phyloP scores from a whole-genome alignment of 2,888 invertebrate species.

The Rhingia rostrata region DNA sequence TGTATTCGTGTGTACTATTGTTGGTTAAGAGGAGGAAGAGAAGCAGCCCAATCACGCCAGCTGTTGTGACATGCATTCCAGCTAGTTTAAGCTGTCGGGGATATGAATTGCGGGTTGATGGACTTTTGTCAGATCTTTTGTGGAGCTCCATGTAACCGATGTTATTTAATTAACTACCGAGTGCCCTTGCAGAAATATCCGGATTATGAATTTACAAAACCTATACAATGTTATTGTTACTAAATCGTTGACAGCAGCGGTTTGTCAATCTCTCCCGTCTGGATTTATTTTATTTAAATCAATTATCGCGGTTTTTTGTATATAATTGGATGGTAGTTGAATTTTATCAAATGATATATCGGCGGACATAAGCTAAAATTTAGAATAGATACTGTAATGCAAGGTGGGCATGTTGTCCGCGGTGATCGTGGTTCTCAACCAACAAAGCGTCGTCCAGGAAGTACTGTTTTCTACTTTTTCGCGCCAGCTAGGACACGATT shows the following conservation, averaged over 20 bases:
- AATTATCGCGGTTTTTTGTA: background rate
- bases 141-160: constrained; percentile 33
- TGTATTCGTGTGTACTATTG: constrained; percentile 26
- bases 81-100: constrained; percentile 32
- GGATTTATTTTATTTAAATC: background rate
- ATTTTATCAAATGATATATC: too few relatives aligned
- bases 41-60: constrained; percentile 26
- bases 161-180: constrained; percentile 49
- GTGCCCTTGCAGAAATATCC: constrained; percentile 12
- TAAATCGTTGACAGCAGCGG: background rate
- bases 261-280: background rate
- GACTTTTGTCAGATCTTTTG: constrained; percentile 53
- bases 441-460: too few relatives aligned
- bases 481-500: too few relatives aligned
- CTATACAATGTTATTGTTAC: background rate
- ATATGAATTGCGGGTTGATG: constrained; percentile 42
- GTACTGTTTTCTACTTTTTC: too few relatives aligned
- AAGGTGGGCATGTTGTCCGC: too few relatives aligned
- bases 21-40: constrained; percentile 28
- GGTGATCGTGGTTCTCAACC: too few relatives aligned
- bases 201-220: constrained; percentile 22
- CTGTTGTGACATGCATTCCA: constrained; percentile 42
- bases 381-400: too few relatives aligned
- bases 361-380: too few relatives aligned
- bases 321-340: too few relatives aligned